A percentile compares a stretch with the other conserved stretches of the same genome.
phyloP scores from a whole-genome alignment of 2,113 vertebrate species.

The Ia io region DNA sequence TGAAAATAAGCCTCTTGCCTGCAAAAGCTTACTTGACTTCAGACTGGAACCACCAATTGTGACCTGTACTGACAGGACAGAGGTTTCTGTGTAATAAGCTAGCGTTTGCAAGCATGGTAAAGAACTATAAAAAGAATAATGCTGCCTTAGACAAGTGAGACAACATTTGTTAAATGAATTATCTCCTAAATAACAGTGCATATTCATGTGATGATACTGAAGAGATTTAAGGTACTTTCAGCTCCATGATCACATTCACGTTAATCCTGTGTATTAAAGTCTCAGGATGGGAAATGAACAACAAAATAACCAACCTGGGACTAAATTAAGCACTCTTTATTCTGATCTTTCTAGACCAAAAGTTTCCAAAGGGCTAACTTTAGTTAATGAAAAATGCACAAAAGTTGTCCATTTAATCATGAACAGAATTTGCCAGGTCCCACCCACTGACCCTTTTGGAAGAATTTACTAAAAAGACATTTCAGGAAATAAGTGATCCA shows the following conservation, averaged over 20 bases:
- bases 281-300: not conserved
- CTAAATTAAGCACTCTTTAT: not conserved
- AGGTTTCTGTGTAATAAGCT: not conserved
- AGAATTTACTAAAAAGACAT: not conserved
- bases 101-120: not conserved
- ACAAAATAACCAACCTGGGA: not conserved
- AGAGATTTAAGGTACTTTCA: not conserved
- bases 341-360: not conserved
- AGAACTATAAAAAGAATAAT: not conserved
- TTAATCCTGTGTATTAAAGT: not conserved
- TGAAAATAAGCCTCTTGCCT: not conserved
- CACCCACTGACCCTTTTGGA: not conserved
- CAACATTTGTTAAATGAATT: no score
- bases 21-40: not conserved
- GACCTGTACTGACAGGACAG: not conserved
- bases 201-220: not conserved
- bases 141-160: accelerated
- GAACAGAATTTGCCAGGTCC: not conserved
- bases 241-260: not conserved
- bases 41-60: no score
- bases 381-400: not conserved
- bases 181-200: not conserved
- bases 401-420: not conserved
- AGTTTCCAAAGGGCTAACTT: not conserved
- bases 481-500: not conserved